Evolutionary conservation across 1,140 invertebrate species (phyloP).

Genomic region (Drosophila bocqueti): DNA sequence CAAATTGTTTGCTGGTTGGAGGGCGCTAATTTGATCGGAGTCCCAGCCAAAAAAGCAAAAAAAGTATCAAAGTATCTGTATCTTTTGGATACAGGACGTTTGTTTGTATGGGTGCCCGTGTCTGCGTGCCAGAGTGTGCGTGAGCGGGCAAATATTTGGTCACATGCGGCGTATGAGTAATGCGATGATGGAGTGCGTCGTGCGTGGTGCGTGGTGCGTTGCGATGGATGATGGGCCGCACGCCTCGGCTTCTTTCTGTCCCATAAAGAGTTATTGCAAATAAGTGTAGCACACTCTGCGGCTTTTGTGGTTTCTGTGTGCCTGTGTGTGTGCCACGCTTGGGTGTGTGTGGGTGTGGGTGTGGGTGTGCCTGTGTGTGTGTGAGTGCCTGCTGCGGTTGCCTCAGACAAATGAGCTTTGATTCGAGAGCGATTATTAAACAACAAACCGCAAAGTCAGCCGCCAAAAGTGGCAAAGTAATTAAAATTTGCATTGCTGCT

Average conservation of each 20-base stretch:
- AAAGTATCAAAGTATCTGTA: slow-evolving; percentile 37
- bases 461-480: slow-evolving; percentile 70
- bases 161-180: slow-evolving; percentile 52
- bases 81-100: slow-evolving; percentile 22
- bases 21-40: slow-evolving; percentile 53
- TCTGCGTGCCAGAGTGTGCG: slow-evolving; percentile 1
- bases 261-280: slow-evolving; percentile 45
- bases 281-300: slow-evolving; percentile 67
- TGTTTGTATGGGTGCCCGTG: slow-evolving; percentile 26
- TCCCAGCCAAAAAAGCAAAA: background rate
- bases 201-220: background rate
- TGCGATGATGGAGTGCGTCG: slow-evolving; percentile 33
- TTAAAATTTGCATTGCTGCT: slow-evolving; percentile 63
- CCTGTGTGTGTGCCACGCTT: background rate
- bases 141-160: slow-evolving; percentile 58
- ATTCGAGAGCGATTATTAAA: slow-evolving; percentile 66
- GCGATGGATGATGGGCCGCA: background rate
- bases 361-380: slow-evolving; percentile 9
- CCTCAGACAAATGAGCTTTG: slow-evolving; percentile 70
- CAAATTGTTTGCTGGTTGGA: slow-evolving; percentile 37
- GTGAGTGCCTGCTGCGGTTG: slow-evolving; percentile 21
- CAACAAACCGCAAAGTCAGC: slow-evolving; percentile 60
- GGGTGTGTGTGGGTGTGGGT: background rate
- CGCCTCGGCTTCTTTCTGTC: background rate
- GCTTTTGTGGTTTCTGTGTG: slow-evolving; percentile 39